Base-by-base conservation (phyloP, 1,140 invertebrate species). In the Eufriesea mexicana region DNA sequence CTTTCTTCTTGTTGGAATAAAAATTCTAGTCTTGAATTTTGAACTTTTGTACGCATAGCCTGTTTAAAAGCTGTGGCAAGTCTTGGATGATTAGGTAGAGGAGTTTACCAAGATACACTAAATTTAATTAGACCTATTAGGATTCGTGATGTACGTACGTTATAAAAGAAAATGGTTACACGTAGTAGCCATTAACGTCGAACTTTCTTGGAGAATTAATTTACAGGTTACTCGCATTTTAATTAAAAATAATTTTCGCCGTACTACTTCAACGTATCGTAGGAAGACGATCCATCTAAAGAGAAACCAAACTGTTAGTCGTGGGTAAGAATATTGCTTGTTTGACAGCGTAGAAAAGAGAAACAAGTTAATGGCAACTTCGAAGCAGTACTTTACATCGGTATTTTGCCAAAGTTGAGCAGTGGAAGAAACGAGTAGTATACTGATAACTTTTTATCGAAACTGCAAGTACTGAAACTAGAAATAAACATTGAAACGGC, bases 281-380 rank as follows among this genome's bases (percentile, higher is more conserved):
- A 28, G 14, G n/a, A 28, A 62, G 14, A 62, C 59, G 25, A 25
- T n/a, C 25, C 6, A 28, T 28, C n/a, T 8, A 28, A 14, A 8
- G 18, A 62, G 16, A 8, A 62, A 61, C 25, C 18, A 18, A 14
- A 6, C 12, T 18, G 28, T 25, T 25, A 62, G 18, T 28, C 25
- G 25, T 12, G 16, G 4, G 7, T 62, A 18, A 35, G 28, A 62
- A 62, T 62, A 62, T 62, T 4, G 61, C 16, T 28, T 14, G 25
- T 1, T 18, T 7, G 61, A 6, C 61, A 9, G 61, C 2, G 16
- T 28, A 8, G 8, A 2, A 49, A 25, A 45, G 4, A 10, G 25
- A 70, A 70, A 70, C n/a, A 28, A 70, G 49, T 70, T 49, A 70
- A 70, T 70, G 67, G 35, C 35, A 35, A 35, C 35, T 35, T 4